These are phyloP conservation scores for Scaptodrosophila lebanonensis DNA, from an alignment of 1,140 invertebrate genomes.

Conservation along the genomic window DNA sequence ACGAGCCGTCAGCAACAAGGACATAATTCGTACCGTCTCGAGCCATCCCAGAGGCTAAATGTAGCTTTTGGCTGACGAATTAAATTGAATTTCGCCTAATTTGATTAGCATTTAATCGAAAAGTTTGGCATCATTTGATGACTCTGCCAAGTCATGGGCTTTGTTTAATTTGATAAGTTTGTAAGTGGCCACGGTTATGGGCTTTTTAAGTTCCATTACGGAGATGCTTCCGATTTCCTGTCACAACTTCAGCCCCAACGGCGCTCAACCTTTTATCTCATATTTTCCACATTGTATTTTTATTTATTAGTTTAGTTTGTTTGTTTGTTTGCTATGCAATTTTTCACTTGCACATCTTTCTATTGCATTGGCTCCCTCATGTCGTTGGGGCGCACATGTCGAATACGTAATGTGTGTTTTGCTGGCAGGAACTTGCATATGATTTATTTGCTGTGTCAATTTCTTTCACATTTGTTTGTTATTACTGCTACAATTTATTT, in stretches of 20 bases:
- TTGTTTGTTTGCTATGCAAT: conserved; percentile 52
- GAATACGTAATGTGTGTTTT: no score
- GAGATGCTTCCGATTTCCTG: no score
- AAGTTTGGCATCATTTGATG: conserved; percentile 20
- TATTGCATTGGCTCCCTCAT: conserved; percentile 39
- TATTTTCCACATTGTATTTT: no score
- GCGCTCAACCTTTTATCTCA: no score
- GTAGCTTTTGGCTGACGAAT: conserved; percentile 50
- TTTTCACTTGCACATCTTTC: no score
- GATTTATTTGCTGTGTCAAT: not conserved
- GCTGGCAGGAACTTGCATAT: conserved; percentile 1
- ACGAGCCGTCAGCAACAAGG: not conserved
- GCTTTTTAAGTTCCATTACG: no score
- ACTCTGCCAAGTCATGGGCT: conserved; percentile 16
- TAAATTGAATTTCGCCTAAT: conserved; percentile 65
- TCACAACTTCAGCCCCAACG: no score
- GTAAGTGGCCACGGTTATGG: conserved; percentile 12
- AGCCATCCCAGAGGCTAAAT: not conserved
- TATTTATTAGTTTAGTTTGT: no score
- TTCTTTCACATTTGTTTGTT: conserved; percentile 14
- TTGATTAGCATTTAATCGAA: conserved; percentile 65
- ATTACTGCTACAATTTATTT: no score
- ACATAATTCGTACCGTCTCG: not conserved
- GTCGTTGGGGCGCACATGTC: conserved; percentile 14
- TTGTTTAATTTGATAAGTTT: conserved; percentile 64